These are phyloP conservation scores for Plodia interpunctella DNA, from an alignment of 1,140 invertebrate genomes.

Conservation along the genomic window DNA sequence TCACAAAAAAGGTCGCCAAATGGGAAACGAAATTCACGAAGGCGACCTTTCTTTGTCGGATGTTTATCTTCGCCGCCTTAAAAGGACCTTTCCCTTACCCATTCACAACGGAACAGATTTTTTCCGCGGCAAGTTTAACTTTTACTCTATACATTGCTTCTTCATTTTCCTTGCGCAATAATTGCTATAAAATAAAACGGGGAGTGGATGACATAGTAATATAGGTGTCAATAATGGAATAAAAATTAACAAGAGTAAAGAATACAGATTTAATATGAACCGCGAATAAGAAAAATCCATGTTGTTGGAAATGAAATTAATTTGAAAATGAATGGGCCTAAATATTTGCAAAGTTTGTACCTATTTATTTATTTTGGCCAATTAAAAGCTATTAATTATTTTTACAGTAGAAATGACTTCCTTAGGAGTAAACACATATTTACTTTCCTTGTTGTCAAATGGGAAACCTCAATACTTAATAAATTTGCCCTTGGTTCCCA, in stretches of 20 bases:
- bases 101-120: neutral
- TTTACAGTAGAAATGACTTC: too few species aligned
- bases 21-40: constrained; percentile 44
- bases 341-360: too few species aligned
- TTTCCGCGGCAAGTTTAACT: neutral
- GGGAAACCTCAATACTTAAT: too few species aligned
- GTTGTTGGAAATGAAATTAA: constrained; percentile 36
- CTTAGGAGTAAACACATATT: too few species aligned
- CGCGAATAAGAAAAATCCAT: constrained; percentile 40
- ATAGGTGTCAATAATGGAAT: neutral
- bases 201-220: neutral
- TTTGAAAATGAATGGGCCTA: constrained; percentile 2
- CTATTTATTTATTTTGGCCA: constrained; percentile 4
- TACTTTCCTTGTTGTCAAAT: too few species aligned
- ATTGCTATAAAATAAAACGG: neutral
- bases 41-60: constrained; percentile 45
- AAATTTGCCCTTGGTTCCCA: too few species aligned
- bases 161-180: neutral
- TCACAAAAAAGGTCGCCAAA: constrained; percentile 44
- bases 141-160: neutral
- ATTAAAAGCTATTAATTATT: neutral
- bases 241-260: constrained; percentile 9
- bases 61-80: constrained; percentile 48
- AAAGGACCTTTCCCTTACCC: constrained; percentile 24
- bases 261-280: constrained; percentile 38